Base-by-base conservation (phyloP, 2,113 vertebrate species). In the Sebastes schlegelii region DNA sequence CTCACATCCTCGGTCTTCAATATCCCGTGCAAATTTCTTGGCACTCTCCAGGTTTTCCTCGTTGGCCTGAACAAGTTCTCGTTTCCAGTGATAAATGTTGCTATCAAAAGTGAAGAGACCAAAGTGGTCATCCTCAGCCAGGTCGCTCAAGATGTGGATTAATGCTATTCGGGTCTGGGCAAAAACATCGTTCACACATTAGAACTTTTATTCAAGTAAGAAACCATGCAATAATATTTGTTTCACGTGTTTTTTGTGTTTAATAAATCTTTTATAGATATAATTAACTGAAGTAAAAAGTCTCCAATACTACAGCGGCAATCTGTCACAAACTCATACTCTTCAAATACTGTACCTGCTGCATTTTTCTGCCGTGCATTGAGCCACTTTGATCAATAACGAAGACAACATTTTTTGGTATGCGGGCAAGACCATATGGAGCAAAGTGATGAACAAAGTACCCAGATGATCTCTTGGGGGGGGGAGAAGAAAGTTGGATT, bases 391-490 rank as follows among this genome's bases (percentile, higher is more conserved):
- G 94, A 83, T 99, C 98, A 77, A 98, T 97, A 48, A 99, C 82
- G 86, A 99, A 99, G 75, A 98, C 86, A 42, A 99, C 85, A 80
- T 97, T 99, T 92, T 99, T 99, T 6, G 96, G 94, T 85, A 99
- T 94, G 63, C 91, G 94, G 0, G 89, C 69, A 90, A 99, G 94
- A 87, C 94, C 92, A 62, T 92, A 82, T 17, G 97, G 98, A 68
- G 97, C 97, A 91, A 99, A 99, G 92, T 97, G 98, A 89, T 99
- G 98, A 13, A 97, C 96, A 81, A 99, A 99, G 79, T 97, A 96
- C 45, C 97, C 96, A 52, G 93, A 94, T 84, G 95, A 93, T 23
- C 92, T 94, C 98, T 99, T 60, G 85, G n/a, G 92, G 70, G 17
- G 57, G 23, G 23, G 1, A 23, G 23, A 74, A 67, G 14, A 83